phyloP scores from a whole-genome alignment of 2,113 vertebrate species.

The Sturnira hondurensis region DNA sequence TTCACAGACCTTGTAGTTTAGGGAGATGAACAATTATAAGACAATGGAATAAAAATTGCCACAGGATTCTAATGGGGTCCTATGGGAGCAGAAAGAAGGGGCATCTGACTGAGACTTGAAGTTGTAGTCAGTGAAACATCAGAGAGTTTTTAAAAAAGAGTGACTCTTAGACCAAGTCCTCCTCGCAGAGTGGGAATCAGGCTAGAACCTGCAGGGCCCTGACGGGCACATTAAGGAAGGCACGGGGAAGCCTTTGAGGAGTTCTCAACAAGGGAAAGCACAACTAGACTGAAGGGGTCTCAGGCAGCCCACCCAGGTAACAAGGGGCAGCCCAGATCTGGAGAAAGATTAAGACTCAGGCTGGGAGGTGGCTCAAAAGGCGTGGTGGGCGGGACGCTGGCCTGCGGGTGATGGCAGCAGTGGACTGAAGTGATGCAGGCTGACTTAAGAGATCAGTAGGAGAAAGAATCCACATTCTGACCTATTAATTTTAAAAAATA shows the following conservation, averaged over 20 bases:
- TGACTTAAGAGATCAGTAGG: background rate
- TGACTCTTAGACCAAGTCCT: background rate
- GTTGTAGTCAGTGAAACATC: background rate
- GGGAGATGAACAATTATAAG: background rate
- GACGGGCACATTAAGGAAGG: background rate
- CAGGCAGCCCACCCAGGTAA: background rate
- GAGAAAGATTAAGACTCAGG: background rate
- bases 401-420: rapidly evolving
- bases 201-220: background rate
- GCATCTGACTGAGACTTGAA: background rate
- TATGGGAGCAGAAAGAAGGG: background rate
- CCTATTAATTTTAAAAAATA: background rate
- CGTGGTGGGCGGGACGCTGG: background rate
- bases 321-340: background rate
- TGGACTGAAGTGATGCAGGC: background rate
- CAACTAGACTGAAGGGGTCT: too few relatives aligned
- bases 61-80: background rate
- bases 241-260: background rate
- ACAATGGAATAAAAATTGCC: background rate
- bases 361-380: background rate
- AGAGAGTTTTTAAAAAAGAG: background rate
- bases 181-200: background rate
- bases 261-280: background rate
- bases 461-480: background rate
- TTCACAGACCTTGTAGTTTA: background rate